phyloP scores from a whole-genome alignment of 2,797 vertebrate species.

The Acipenser ruthenus region DNA sequence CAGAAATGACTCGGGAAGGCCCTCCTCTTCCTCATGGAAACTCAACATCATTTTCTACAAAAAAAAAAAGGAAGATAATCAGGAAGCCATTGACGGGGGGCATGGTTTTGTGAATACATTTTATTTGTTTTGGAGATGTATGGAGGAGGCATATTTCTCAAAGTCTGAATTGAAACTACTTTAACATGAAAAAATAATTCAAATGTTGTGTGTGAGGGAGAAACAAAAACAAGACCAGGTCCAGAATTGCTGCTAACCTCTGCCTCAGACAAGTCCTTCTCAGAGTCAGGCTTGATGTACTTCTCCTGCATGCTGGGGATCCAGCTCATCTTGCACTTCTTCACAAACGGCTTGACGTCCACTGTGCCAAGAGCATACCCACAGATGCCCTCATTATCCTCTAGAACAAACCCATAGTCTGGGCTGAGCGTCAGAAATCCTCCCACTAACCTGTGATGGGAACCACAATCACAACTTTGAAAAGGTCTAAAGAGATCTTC shows the following conservation, averaged over 20 bases:
- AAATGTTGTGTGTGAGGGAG: too few relatives aligned
- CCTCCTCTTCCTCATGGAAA: slow-evolving; percentile 95
- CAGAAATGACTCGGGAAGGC: slow-evolving; percentile 88
- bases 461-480: too few relatives aligned
- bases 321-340: slow-evolving; percentile 90
- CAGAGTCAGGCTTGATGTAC: slow-evolving; percentile 83
- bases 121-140: not conserved
- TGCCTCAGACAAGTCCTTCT: slow-evolving; percentile 88
- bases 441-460: slow-evolving; percentile 76
- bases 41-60: slow-evolving; percentile 95
- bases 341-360: slow-evolving; percentile 89
- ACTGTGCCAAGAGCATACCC: slow-evolving; percentile 91
- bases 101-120: not conserved
- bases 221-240: too few relatives aligned
- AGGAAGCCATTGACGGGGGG: not conserved
- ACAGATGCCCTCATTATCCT: slow-evolving; percentile 94
- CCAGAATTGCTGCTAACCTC: slow-evolving; percentile 61
- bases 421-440: slow-evolving; percentile 87
- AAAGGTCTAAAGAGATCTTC: too few relatives aligned
- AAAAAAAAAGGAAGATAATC: not conserved
- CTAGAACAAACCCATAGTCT: slow-evolving; percentile 94
- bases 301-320: slow-evolving; percentile 98
- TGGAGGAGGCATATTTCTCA: not conserved
- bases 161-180: too few relatives aligned
- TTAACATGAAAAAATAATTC: too few relatives aligned